These are phyloP conservation scores for Hypothenemus hampei DNA, from an alignment of 1,140 invertebrate genomes.

Conservation along the genomic window DNA sequence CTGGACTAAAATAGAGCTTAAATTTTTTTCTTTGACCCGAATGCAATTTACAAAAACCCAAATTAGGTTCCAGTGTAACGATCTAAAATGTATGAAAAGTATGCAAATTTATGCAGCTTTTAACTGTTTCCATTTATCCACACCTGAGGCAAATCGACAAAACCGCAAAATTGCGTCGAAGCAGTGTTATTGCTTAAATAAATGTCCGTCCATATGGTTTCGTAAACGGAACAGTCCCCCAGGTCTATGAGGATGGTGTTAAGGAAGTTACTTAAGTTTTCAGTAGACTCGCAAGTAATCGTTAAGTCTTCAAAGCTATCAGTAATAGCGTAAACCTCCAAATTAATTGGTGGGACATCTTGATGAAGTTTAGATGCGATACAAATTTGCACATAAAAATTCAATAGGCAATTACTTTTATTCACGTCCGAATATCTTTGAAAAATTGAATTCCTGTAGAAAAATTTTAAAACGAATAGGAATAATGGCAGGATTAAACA, in stretches of 20 bases:
- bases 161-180: conserved; percentile 31
- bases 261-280: conserved; percentile 6
- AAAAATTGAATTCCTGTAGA: too few species aligned
- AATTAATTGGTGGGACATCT: conserved; percentile 28
- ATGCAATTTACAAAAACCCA: conserved; percentile 31
- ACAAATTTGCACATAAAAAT: too few species aligned
- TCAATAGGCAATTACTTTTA: too few species aligned
- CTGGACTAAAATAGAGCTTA: conserved; percentile 27
- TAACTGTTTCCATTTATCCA: neutral
- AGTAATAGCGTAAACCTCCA: conserved; percentile 31
- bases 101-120: neutral
- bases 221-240: conserved; percentile 31
- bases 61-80: conserved; percentile 32
- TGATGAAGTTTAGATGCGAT: too few species aligned
- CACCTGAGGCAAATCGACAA: conserved; percentile 36
- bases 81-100: conserved; percentile 17
- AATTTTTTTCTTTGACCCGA: conserved; percentile 27
- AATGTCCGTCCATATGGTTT: conserved; percentile 31
- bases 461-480: too few species aligned
- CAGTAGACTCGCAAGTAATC: conserved; percentile 6
- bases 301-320: conserved; percentile 26
- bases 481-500: conserved; percentile 28
- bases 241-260: conserved; percentile 29
- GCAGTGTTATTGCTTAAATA: conserved; percentile 29
- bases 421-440: too few species aligned